Base-by-base conservation (phyloP, 2,888 invertebrate species). In the Microctonus hyperodae region DNA sequence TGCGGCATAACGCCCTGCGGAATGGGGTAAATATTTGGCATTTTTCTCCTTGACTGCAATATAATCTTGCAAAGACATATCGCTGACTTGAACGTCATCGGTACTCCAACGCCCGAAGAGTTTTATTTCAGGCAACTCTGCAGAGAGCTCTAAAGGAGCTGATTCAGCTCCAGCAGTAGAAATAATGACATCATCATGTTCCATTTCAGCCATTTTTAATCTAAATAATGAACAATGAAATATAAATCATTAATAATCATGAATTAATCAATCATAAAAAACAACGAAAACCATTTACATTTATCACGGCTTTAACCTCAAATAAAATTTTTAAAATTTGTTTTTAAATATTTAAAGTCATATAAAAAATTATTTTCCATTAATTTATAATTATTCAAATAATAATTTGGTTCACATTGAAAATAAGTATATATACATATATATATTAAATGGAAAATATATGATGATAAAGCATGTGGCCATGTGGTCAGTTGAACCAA, bases 51-150 rank as follows among this genome's bases (percentile, higher is more conserved):
- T 96, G 0, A 96, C 96, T 5, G 96, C 95, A 78, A 96, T 96
- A 83, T 96, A 96, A 87, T 96, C 96, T 85, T 96, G 96, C 68
- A 99, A 90, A 53, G 97, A 97, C 91, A 99, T 98, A 84, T 99
- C 99, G 71, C 92, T 93, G 59, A 99, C 97, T 85, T 97, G 94
- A 0, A 98, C 97, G 88, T 98, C 98, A 82, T 97, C 97, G 50
- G 10, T 50, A 20, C 20, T 20, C 20, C 9, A 9, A 50, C 16
- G 20, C 20, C 16, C 20, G 6, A 16, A 50, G 22, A 20, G n/a
- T 4, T 98, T 98, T 78, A 99, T 96, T 88, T 99, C 98, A 56
- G 97, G 96, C 76, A 97, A 87, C 85, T 97, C 97, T 3, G 92
- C 89, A 25, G 88, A 86, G 72, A 88, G 86, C 75, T 90, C 88